Percentiles rank a stretch among this genome's conserved stretches.
Conservation (phyloP, 2,888 invertebrate genomes). For the Adela reaumurella region DNA sequence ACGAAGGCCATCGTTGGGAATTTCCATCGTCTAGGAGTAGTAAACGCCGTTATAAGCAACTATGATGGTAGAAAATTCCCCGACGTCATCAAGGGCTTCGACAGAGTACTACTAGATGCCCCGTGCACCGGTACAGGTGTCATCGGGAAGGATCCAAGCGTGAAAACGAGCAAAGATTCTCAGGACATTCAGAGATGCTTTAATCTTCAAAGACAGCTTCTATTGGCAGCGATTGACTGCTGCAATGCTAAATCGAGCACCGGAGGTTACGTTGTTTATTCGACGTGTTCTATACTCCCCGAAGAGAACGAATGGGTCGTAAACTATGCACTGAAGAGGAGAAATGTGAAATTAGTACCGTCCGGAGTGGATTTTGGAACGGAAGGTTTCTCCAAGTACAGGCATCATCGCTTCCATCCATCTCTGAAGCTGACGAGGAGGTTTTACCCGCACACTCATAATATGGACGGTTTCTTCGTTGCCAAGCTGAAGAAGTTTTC, state of each 20-base stretch:
- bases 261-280: conserved; percentile 96
- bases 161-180: conserved; percentile 89
- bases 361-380: conserved; percentile 94
- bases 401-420: conserved; percentile 84
- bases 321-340: conserved; percentile 89
- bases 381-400: conserved; percentile 89
- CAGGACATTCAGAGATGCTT: conserved; percentile 88
- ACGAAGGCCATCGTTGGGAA: conserved; percentile 93
- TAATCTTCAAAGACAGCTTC: conserved; percentile 86
- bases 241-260: conserved; percentile 87
- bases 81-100: conserved; percentile 85
- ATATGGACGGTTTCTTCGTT: conserved; percentile 99
- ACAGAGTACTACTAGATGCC: conserved; percentile 93
- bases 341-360: conserved; percentile 90
- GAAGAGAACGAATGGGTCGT: conserved; percentile 99
- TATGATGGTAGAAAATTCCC: conserved; percentile 88
- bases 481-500: conserved; percentile 97
- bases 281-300: conserved; percentile 95
- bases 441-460: conserved; percentile 97
- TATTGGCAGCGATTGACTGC: conserved; percentile 95
- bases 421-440: conserved; percentile 82
- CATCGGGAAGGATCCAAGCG: conserved; percentile 94
- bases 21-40: conserved; percentile 92
- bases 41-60: conserved; percentile 86
- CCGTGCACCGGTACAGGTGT: conserved; percentile 99